Conservation (phyloP, 2,888 invertebrate genomes). For the Noctua fimbriata region DNA sequence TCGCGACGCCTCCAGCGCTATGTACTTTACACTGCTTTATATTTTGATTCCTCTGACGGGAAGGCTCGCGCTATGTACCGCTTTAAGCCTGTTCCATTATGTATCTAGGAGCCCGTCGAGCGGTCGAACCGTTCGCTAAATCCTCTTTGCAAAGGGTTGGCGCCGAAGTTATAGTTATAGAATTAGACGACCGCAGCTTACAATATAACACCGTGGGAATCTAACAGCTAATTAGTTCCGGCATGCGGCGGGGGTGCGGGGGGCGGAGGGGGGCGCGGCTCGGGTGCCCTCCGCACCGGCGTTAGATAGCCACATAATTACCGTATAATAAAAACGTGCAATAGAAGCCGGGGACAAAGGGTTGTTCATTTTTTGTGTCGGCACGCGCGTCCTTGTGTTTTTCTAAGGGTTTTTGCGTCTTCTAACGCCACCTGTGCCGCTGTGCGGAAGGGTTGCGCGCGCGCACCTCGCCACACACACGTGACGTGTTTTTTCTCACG, state of each 20-base stretch:
- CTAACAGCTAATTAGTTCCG: conserved; percentile 80
- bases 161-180: conserved; percentile 18
- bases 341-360: conserved; percentile 78
- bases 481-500: conserved; percentile 24
- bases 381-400: conserved; percentile 77
- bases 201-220: conserved; percentile 72
- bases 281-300: conserved; percentile 59
- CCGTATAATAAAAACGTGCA: conserved; percentile 70
- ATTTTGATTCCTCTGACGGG: conserved; percentile 85
- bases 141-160: conserved; percentile 44
- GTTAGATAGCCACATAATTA: conserved; percentile 77
- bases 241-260: conserved; percentile 33
- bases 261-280: not conserved
- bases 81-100: conserved; percentile 79
- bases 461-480: conserved; percentile 44
- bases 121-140: conserved; percentile 14
- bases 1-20: conserved; percentile 68
- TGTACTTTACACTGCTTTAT: conserved; percentile 85
- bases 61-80: conserved; percentile 75
- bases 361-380: conserved; percentile 74
- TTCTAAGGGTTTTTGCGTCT: conserved; percentile 68
- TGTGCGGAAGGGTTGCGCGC: conserved; percentile 63
- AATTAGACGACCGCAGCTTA: conserved; percentile 31
- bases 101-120: conserved; percentile 69
- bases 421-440: conserved; percentile 69